These are phyloP conservation scores for Erythrolamprus reginae DNA, from an alignment of 2,113 vertebrate species.

Conservation along the genomic window DNA sequence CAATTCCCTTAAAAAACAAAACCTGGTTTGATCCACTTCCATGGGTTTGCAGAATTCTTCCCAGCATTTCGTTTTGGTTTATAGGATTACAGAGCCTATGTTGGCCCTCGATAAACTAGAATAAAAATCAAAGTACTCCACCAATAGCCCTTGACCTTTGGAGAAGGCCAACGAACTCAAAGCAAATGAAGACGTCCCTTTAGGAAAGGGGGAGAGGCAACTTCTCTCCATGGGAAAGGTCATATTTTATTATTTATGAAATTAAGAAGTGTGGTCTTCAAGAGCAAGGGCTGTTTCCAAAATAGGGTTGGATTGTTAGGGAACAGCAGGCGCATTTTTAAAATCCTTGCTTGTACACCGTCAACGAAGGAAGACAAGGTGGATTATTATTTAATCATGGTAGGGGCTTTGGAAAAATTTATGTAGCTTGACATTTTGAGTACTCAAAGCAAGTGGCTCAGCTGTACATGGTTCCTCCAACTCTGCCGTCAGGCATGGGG, in stretches of 20 bases:
- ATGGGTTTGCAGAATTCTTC: constrained; percentile 38
- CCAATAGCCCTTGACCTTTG: constrained; percentile 54
- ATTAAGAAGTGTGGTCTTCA: constrained; percentile 42
- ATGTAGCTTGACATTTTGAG: neutral
- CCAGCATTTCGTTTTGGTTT: constrained; percentile 31
- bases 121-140: constrained; percentile 40
- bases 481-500: too few species aligned
- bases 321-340: constrained; percentile 7
- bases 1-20: constrained; percentile 34
- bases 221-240: constrained; percentile 46
- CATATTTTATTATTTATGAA: constrained; percentile 49
- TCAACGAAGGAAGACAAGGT: neutral
- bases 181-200: constrained; percentile 49
- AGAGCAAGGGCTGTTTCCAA: constrained; percentile 3
- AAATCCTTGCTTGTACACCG: neutral
- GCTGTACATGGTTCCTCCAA: neutral
- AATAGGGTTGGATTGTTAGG: neutral
- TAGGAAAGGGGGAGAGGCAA: constrained; percentile 19
- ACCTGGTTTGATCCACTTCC: constrained; percentile 33
- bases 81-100: constrained; percentile 30
- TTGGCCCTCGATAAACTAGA: constrained; percentile 42
- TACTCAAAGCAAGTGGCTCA: neutral
- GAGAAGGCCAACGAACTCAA: constrained; percentile 39
- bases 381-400: neutral
- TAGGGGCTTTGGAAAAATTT: neutral